These are phyloP conservation scores for Petrosia ficiformis DNA, from an alignment of 37 sponge, comb jelly and placozoan genomes.

Conservation along the genomic window DNA sequence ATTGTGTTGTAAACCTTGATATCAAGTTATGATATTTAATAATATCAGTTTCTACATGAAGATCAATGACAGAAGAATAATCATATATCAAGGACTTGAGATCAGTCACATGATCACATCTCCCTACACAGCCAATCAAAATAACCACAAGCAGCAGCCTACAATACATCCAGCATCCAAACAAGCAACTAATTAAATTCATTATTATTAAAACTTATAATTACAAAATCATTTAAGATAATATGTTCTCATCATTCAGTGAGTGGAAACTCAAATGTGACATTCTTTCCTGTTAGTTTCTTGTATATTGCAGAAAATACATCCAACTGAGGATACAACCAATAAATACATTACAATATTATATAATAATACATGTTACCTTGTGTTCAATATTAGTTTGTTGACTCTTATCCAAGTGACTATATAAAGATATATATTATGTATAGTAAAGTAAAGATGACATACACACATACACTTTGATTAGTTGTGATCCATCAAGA, in stretches of 20 bases:
- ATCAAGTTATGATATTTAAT: too few relatives aligned
- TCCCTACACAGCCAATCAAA: too few relatives aligned
- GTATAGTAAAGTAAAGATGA: not conserved
- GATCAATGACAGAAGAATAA: too few relatives aligned
- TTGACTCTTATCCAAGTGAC: slow-evolving; percentile 87
- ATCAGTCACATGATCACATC: too few relatives aligned
- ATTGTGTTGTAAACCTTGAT: too few relatives aligned
- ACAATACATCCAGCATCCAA: too few relatives aligned
- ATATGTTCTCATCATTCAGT: slow-evolving; percentile 30
- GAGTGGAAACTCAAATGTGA: slow-evolving; percentile 90
- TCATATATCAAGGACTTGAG: too few relatives aligned
- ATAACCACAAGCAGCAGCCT: too few relatives aligned
- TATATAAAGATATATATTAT: slow-evolving; percentile 6
- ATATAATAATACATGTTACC: slow-evolving; percentile 33
- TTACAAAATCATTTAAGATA: not conserved
- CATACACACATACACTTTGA: slow-evolving; percentile 72
- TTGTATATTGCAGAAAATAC: slow-evolving; percentile 90
- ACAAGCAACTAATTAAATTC: too few relatives aligned
- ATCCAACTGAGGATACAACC: slow-evolving; percentile 57
- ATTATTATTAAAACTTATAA: too few relatives aligned
- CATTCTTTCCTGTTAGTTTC: slow-evolving; percentile 97
- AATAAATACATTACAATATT: not conserved
- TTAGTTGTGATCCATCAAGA: slow-evolving; percentile 86
- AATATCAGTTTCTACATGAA: too few relatives aligned
- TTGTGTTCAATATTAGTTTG: slow-evolving; percentile 92